A percentile compares a stretch with the other conserved stretches of the same genome.
Conservation (phyloP, 2,797 vertebrate species). For the Loris lydekkerianus region DNA sequence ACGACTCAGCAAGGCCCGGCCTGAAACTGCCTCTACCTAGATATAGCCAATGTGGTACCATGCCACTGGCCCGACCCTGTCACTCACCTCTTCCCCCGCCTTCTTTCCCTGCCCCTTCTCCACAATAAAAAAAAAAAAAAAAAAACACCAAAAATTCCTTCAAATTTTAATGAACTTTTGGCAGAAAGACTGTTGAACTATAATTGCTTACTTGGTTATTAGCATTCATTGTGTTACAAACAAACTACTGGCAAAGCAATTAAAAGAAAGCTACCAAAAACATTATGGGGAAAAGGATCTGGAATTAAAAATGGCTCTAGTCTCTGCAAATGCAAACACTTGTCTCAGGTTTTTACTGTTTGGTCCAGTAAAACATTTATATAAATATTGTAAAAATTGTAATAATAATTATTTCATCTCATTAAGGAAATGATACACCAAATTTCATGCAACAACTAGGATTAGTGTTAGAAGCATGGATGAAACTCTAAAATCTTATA, state of each 20-base stretch:
- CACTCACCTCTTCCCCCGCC: too few relatives aligned
- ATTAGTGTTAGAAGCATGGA: constrained; percentile 9
- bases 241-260: constrained; percentile 2
- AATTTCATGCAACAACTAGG: constrained; percentile 25
- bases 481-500: constrained; percentile 2
- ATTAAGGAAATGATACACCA: constrained; percentile 8
- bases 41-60: too few relatives aligned
- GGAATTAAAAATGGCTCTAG: background rate
- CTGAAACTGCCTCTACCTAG: too few relatives aligned
- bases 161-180: constrained; percentile 65
- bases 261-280: constrained; percentile 28
- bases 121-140: too few relatives aligned
- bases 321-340: constrained; percentile 34
- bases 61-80: too few relatives aligned
- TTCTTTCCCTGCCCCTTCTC: too few relatives aligned
- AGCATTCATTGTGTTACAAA: constrained; percentile 49
- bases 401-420: constrained; percentile 19
- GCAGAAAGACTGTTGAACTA: constrained; percentile 46
- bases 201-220: constrained; percentile 45
- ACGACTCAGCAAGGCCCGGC: too few relatives aligned
- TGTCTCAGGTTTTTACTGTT: constrained; percentile 23
- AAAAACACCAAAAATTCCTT: constrained; percentile 42
- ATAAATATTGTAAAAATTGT: background rate
- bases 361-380: constrained; percentile 45
- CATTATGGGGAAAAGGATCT: background rate